Percentiles rank a stretch among this genome's conserved stretches.
Evolutionary conservation across 2,113 vertebrate species (phyloP).

Genomic region (Mus musculus): DNA sequence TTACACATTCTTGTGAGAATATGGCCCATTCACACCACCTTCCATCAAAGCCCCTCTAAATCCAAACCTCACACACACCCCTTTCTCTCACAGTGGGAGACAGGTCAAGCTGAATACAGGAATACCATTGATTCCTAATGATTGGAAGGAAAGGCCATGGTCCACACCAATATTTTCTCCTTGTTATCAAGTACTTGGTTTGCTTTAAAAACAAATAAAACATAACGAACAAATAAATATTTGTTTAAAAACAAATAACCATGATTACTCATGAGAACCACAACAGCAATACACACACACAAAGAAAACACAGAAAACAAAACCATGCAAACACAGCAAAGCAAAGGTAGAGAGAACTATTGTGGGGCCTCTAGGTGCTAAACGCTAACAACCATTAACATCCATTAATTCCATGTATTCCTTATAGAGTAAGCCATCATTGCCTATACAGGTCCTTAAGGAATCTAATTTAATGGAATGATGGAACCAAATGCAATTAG

Average conservation of each 20-base stretch:
- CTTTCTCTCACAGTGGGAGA: background rate
- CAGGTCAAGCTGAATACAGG: background rate
- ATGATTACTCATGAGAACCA: background rate
- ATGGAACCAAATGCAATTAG: slow-evolving; percentile 70
- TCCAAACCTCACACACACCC: background rate
- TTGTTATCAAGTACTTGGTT: background rate
- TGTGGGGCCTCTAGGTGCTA: background rate
- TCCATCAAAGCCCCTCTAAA: slow-evolving; percentile 25
- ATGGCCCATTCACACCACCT: background rate
- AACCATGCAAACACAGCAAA: background rate
- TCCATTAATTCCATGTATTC: background rate
- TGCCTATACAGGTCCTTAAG: slow-evolving; percentile 22
- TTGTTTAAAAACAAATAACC: background rate
- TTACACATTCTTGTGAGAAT: slow-evolving; percentile 4
- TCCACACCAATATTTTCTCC: background rate
- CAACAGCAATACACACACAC: background rate
- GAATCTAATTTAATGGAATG: slow-evolving; percentile 66
- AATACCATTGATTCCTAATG: background rate
- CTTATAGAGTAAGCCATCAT: slow-evolving; percentile 14
- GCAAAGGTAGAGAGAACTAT: background rate
- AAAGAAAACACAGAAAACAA: background rate
- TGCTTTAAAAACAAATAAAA: background rate
- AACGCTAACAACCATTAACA: background rate
- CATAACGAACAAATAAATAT: background rate
- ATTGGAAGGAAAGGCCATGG: slow-evolving; percentile 12